Evolutionary conservation across 37 sponge, comb jelly and placozoan species (phyloP).

Genomic region (Cladorhizidae sp.): DNA sequence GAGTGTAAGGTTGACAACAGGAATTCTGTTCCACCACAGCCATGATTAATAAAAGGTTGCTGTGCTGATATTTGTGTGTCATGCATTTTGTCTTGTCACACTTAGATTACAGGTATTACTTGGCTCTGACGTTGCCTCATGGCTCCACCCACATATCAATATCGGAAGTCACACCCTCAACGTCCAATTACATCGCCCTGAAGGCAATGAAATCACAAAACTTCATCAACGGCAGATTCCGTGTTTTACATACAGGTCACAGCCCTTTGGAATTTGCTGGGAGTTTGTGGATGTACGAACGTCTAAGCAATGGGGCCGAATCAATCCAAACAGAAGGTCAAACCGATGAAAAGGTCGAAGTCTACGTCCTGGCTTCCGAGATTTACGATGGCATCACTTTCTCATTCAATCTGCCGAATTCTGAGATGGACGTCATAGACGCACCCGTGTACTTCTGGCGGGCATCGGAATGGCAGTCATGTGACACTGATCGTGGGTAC

Average conservation of each 20-base stretch:
- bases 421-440: background rate
- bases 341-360: slow-evolving; percentile 6
- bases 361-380: slow-evolving; percentile 18
- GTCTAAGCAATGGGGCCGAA: background rate
- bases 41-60: no score
- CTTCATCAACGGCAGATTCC: slow-evolving; percentile 1
- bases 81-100: background rate
- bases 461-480: background rate
- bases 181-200: slow-evolving; percentile 3
- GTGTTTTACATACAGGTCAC: background rate
- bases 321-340: slow-evolving; percentile 20
- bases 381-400: slow-evolving; percentile 9
- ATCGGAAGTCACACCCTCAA: slow-evolving; percentile 10
- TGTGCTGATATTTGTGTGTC: no score
- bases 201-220: background rate
- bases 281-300: slow-evolving; percentile 20
- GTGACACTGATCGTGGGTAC: slow-evolving; percentile 1
- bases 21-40: no score
- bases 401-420: slow-evolving; percentile 9
- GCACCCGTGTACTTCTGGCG: slow-evolving; percentile 22
- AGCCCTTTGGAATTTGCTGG: slow-evolving; percentile 6
- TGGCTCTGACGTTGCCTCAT: slow-evolving; percentile 23
- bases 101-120: slow-evolving; percentile 32
- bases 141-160: slow-evolving; percentile 24
- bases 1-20: no score